Evolutionary conservation across 2,888 invertebrate genomes (phyloP).

Genomic region (Amiota minor): DNA sequence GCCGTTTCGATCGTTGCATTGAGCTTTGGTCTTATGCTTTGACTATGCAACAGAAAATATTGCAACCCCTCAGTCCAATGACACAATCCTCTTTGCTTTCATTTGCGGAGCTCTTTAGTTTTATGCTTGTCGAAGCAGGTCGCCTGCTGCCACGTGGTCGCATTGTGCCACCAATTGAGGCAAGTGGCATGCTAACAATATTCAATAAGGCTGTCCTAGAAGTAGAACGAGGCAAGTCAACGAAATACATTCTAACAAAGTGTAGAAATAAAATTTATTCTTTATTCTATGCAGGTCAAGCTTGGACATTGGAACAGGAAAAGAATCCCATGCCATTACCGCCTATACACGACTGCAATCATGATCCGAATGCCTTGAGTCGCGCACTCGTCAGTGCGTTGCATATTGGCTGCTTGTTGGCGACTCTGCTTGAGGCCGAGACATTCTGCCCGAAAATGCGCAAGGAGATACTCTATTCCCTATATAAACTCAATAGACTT

Average conservation of each 20-base stretch:
- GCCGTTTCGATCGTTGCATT: conserved; percentile 93
- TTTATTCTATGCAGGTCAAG: conserved; percentile 49
- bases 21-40: conserved; percentile 97
- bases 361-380: conserved; percentile 84
- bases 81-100: conserved; percentile 95
- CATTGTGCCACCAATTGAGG: conserved; percentile 85
- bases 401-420: conserved; percentile 86
- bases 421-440: conserved; percentile 78
- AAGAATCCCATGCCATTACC: conserved; percentile 51
- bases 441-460: conserved; percentile 75
- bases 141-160: conserved; percentile 81
- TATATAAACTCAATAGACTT: conserved; percentile 85
- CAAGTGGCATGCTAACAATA: conserved; percentile 87
- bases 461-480: conserved; percentile 79
- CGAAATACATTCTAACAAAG: conserved; percentile 32
- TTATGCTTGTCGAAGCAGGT: conserved; percentile 92
- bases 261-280: neutral
- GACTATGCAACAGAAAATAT: conserved; percentile 94
- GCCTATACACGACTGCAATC: conserved; percentile 76
- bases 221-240: conserved; percentile 75
- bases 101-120: conserved; percentile 94
- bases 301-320: conserved; percentile 59
- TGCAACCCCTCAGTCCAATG: conserved; percentile 94
- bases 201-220: conserved; percentile 87
- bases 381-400: conserved; percentile 89